Conservation (phyloP, 2,797 vertebrate species). For the Falco naumanni region DNA sequence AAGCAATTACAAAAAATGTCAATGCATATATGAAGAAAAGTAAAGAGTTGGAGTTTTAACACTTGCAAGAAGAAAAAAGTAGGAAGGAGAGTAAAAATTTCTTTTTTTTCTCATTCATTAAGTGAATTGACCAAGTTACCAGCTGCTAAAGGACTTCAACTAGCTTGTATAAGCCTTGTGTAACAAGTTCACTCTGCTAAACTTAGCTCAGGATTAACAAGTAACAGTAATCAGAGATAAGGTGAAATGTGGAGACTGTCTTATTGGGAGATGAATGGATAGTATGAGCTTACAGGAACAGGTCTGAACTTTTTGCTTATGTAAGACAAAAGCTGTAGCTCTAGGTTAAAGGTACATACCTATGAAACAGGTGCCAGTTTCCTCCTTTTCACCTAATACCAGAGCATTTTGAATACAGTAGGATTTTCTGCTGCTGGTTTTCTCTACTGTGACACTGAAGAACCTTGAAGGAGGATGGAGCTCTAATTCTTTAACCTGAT, state of each 20-base stretch:
- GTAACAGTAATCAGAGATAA: background rate
- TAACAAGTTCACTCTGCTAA: background rate
- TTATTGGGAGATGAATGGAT: background rate
- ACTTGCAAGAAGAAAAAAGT: background rate
- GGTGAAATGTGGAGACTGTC: slow-evolving; percentile 3
- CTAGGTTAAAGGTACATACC: background rate
- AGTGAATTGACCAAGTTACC: background rate
- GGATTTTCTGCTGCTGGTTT: background rate
- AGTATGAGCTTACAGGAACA: background rate
- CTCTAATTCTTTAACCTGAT: background rate
- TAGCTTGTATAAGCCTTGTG: background rate
- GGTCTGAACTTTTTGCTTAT: slow-evolving; percentile 18
- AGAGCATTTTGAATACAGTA: background rate
- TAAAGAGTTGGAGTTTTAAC: background rate
- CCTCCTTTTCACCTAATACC: background rate
- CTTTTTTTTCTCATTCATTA: background rate
- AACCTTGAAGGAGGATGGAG: background rate
- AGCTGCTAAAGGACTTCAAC: background rate
- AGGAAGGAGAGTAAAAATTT: background rate
- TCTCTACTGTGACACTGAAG: background rate
- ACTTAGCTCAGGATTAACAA: slow-evolving; percentile 9
- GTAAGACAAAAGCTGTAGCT: slow-evolving; percentile 19
- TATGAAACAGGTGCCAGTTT: background rate
- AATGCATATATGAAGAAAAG: background rate
- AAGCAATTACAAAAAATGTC: background rate